Base-by-base conservation (phyloP, 2,797 vertebrate species). In the Smutsia gigantea region DNA sequence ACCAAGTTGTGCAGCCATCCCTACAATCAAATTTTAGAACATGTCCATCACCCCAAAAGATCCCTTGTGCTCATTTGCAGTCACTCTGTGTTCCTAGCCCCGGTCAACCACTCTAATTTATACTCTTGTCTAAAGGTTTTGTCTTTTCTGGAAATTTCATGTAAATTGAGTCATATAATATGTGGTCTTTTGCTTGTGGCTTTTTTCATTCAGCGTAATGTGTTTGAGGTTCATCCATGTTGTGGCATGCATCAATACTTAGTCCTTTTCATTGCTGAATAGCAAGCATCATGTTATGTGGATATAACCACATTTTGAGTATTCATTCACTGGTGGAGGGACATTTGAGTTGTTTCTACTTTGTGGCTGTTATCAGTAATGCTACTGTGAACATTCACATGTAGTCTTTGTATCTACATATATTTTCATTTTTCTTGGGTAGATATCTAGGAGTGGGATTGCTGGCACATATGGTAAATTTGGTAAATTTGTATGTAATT, bases 371-470 rank as follows among this genome's bases (percentile, higher is more conserved):
- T 72, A 57, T 53, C 53, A 61, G 0, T 72, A 64, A 34, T 31
- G 19, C n/a, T 87, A 14, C 51, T 53, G 2, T 74, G 81, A 88
- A 83, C 69, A 72, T 51, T 89, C 17, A 55, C 21, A 59, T 37
- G 9, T 8, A 63, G 17, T 75, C 66, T 53, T 90, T 82, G 12
- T 64, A 17, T 57, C 31, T 42, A 19, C n/a, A 1, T 71, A 18
- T 34, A 37, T 85, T 78, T 94, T 72, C 42, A 87, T 93, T 82
- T 46, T 31, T 93, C 39, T 74, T 29, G n/a, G n/a, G n/a, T n/a
- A n/a, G n/a, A n/a, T n/a, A n/a, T n/a, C n/a, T n/a, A n/a, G n/a
- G n/a, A n/a, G 17, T 86, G 7, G 61, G 25, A 57, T 68, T 90
- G 57, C 84, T 83, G 13, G 37, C 7, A 86, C 59, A n/a, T 63